These are phyloP conservation scores for Pogonocherus hispidulus DNA, from an alignment of 2,888 invertebrate species.

Conservation along the genomic window DNA sequence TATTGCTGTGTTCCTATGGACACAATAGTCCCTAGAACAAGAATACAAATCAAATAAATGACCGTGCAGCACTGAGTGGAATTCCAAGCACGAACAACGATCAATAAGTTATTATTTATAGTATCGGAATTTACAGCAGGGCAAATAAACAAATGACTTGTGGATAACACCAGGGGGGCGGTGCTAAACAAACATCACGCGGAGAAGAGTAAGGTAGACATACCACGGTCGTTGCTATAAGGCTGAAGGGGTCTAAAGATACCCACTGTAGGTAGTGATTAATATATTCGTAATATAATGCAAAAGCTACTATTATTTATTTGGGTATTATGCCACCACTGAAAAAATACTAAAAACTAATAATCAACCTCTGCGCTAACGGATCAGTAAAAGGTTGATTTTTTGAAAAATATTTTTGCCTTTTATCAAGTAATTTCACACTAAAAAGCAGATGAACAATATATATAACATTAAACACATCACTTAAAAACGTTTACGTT, in stretches of 20 bases:
- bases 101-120: constrained; percentile 66
- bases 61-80: constrained; percentile 46
- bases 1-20: constrained; percentile 60
- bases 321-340: no score
- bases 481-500: no score
- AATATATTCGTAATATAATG: no score
- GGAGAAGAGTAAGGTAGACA: constrained; percentile 44
- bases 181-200: constrained; percentile 64
- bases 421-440: no score
- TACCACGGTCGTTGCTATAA: background rate
- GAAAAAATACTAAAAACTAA: no score
- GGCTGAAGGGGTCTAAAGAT: background rate
- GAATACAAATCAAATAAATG: constrained; percentile 65
- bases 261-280: no score
- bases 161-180: constrained; percentile 59
- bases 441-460: no score
- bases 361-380: no score
- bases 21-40: constrained; percentile 61
- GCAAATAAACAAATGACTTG: constrained; percentile 65
- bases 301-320: no score
- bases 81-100: constrained; percentile 58
- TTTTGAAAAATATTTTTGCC: no score
- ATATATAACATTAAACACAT: no score
- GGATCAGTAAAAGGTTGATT: no score
- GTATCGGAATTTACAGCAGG: constrained; percentile 62